Base-by-base conservation (phyloP, 1,140 invertebrate genomes). In the Leptinotarsa texana region DNA sequence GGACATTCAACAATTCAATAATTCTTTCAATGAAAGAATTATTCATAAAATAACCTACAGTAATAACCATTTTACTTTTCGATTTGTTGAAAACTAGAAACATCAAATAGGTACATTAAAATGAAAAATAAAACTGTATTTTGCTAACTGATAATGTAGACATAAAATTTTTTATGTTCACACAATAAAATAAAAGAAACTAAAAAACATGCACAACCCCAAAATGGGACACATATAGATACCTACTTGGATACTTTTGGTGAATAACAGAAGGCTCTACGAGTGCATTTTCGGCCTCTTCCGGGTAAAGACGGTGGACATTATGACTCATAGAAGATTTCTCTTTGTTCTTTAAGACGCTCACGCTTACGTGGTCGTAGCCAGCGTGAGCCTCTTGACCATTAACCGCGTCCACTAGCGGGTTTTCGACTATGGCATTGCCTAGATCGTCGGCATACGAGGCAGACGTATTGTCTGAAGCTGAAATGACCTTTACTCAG, bases 401-500 rank as follows among this genome's bases (percentile, higher is more conserved):
- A 76, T 84, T 84, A 47, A 74, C 81, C 79, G 79, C 82, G 83
- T 84, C 84, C 67, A 85, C 82, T 74, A 85, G 82, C 78, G 83
- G 83, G 77, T 84, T 85, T 82, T 84, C 83, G 63, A 84, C 79
- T 75, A 83, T 78, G 72, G 81, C 70, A 78, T 80, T 82, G 80
- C 80, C 82, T 79, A 83, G 78, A 75, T 82, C 83, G 77, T 84
- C 82, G 78, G 79, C 80, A 80, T 81, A 83, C 74, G 80, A 82
- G 73, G 82, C 74, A 75, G 85, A 83, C 74, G 83, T 71, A 81
- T 86, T 85, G 74, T 85, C 84, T 72, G 84, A 81, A 75, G 84
- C 81, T 82, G 86, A 86, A 82, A 87, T 84, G 83, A 86, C 83
- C 83, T 85, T 85, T 82, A 86, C 84, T 87, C 84, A 84, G 86